Conservation (phyloP, 1,140 invertebrate genomes). For the Leguminivora glycinivorella region DNA sequence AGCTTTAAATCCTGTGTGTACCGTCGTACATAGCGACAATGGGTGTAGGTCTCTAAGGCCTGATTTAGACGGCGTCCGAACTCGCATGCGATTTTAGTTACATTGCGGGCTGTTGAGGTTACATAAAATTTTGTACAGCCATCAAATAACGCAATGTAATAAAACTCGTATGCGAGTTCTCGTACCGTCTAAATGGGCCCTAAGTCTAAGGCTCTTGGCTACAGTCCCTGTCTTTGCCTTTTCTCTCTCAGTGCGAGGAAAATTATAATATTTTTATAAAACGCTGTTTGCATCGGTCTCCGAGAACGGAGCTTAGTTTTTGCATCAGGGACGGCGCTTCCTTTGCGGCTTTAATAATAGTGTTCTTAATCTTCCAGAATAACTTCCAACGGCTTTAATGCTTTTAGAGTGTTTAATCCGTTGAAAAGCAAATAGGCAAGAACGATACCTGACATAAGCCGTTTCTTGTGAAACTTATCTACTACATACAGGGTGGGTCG, state of each 20-base stretch:
- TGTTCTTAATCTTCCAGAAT: conserved; percentile 20
- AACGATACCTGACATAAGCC: not conserved
- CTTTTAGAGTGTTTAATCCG: not conserved
- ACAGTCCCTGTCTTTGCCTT: conserved; percentile 16
- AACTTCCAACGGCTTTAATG: conserved; percentile 11
- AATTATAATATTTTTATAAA: conserved; percentile 29
- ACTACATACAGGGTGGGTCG: no score
- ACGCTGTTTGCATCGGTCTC: conserved; percentile 15
- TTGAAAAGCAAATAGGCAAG: not conserved
- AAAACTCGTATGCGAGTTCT: no score
- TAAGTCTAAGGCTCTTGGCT: no score
- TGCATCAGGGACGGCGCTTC: conserved; percentile 10
- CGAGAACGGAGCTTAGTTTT: conserved; percentile 15
- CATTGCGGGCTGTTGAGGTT: no score
- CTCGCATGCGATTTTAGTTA: no score
- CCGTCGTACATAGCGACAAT: no score
- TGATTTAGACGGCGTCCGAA: no score
- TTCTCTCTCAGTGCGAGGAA: conserved; percentile 12
- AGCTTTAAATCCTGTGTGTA: no score
- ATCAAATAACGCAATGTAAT: no score
- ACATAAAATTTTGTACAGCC: no score
- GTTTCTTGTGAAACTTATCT: not conserved
- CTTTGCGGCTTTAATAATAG: conserved; percentile 26
- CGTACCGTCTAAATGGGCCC: no score
- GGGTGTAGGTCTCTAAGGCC: no score